Evolutionary conservation across 2,797 vertebrate genomes (phyloP).

Genomic region (Erpetoichthys calabaricus): DNA sequence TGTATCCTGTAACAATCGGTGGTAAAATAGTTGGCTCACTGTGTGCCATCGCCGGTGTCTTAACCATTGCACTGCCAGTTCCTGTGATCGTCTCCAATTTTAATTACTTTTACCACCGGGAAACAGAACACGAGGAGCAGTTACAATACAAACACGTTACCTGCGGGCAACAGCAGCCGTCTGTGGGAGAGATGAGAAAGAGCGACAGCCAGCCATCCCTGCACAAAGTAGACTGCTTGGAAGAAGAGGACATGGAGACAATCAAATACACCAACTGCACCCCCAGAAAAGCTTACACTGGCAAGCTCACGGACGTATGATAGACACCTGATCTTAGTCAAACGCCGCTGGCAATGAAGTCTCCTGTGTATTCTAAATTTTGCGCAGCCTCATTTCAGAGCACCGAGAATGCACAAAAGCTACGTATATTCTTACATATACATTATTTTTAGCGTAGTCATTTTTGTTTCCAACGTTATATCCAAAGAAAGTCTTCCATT

Average conservation of each 20-base stretch:
- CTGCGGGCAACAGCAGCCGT: constrained; percentile 62
- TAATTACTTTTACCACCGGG: constrained; percentile 92
- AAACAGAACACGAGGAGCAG: constrained; percentile 84
- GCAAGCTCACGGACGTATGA: constrained; percentile 80
- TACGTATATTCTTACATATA: no score
- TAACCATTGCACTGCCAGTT: constrained; percentile 81
- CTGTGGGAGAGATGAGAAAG: constrained; percentile 57
- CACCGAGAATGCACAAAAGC: background rate
- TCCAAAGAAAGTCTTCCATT: no score
- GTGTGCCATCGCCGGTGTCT: constrained; percentile 80
- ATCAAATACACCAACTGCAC: constrained; percentile 72
- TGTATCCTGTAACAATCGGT: constrained; percentile 84
- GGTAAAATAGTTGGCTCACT: constrained; percentile 87
- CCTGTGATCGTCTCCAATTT: constrained; percentile 92
- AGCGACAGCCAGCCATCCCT: constrained; percentile 61
- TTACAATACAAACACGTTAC: constrained; percentile 81
- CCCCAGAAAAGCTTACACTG: constrained; percentile 58
- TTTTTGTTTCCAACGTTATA: no score
- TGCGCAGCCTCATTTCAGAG: constrained; percentile 11
- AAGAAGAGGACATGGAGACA: constrained; percentile 61
- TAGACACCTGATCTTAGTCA: background rate
- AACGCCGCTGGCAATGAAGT: constrained; percentile 1
- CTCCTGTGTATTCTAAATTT: constrained; percentile 7
- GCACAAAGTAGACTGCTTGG: constrained; percentile 64
- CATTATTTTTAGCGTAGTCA: no score